Evolutionary conservation across 2,888 invertebrate species (phyloP).

Genomic region (Nephrotoma appendiculata): DNA sequence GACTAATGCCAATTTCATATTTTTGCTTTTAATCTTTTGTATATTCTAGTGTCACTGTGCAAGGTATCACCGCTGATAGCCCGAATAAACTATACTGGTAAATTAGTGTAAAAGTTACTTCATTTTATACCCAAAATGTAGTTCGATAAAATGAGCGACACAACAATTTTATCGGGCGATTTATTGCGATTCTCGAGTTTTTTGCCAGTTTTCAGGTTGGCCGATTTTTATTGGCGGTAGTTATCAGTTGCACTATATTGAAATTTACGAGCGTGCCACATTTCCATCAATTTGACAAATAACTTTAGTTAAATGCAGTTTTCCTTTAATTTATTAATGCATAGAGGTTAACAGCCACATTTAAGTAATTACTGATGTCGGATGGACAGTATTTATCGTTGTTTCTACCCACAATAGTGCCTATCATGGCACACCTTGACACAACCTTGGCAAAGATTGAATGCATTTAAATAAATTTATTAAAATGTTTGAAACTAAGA

Average conservation of each 20-base stretch:
- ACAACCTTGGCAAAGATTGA: too few species aligned
- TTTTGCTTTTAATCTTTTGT: not conserved
- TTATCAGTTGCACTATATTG: not conserved
- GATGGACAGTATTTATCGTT: too few species aligned
- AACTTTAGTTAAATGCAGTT: too few species aligned
- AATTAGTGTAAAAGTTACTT: not conserved
- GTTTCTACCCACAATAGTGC: too few species aligned
- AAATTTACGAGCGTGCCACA: too few species aligned
- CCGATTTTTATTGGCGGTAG: not conserved
- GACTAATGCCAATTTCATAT: not conserved
- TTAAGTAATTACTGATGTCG: too few species aligned
- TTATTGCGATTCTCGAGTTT: not conserved
- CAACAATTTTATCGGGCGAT: not conserved
- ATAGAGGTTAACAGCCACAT: too few species aligned
- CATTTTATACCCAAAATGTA: not conserved
- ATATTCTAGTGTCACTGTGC: not conserved
- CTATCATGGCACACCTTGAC: too few species aligned
- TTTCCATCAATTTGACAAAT: too few species aligned
- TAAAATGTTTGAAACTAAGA: too few species aligned
- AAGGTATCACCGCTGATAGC: not conserved
- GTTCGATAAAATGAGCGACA: not conserved
- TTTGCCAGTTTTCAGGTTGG: not conserved
- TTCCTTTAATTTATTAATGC: too few species aligned
- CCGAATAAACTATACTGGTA: not conserved
- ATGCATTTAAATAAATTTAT: too few species aligned